Conservation (phyloP, 2,113 vertebrate species). For the Microtus montanus region DNA sequence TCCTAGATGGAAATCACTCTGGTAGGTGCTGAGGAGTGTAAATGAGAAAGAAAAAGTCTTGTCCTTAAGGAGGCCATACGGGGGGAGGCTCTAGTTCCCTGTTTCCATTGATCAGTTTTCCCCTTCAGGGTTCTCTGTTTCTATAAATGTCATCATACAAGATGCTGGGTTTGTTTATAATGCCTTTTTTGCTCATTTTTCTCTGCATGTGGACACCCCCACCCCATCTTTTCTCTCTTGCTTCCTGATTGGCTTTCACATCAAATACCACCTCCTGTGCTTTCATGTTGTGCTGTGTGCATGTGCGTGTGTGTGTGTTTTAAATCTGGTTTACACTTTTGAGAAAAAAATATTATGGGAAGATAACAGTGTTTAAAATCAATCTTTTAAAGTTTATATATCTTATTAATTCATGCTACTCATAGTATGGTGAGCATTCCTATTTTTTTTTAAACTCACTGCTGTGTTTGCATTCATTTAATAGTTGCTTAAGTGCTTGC, state of each 20-base stretch:
- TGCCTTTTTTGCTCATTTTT: neutral
- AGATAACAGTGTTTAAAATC: neutral
- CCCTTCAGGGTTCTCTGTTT: neutral
- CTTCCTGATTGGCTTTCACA: neutral
- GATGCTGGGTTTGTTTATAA: neutral
- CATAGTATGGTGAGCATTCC: neutral
- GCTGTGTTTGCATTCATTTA: neutral
- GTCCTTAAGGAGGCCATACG: neutral
- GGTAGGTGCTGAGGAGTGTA: neutral
- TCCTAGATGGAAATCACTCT: neutral
- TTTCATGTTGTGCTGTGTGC: neutral
- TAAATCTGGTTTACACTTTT: neutral
- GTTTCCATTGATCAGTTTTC: neutral
- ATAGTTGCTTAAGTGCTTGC: neutral
- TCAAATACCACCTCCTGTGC: neutral
- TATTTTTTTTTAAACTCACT: neutral
- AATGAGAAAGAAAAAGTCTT: conserved; percentile 3
- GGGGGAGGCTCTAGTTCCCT: neutral
- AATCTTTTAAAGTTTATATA: neutral
- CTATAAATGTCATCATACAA: too few relatives aligned
- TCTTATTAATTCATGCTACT: neutral
- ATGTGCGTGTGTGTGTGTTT: neutral
- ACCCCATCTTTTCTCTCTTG: neutral
- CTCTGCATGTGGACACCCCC: neutral
- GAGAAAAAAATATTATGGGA: neutral